phyloP scores from a whole-genome alignment of 2,888 invertebrate genomes.

The Chydorus sphaericus region DNA sequence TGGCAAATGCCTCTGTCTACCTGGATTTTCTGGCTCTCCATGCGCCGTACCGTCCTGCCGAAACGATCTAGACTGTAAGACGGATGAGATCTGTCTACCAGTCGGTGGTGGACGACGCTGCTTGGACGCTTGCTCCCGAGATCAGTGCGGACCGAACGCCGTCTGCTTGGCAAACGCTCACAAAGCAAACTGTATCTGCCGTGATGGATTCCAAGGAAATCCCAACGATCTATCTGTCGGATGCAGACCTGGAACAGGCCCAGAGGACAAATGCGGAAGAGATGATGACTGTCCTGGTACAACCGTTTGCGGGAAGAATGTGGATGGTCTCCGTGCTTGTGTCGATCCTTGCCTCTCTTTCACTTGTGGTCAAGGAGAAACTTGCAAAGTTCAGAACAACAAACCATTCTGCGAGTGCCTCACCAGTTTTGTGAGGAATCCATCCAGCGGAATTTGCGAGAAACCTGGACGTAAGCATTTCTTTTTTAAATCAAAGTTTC shows the following conservation, averaged over 20 bases:
- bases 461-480: constrained; percentile 41
- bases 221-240: constrained; percentile 56
- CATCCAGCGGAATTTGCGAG: constrained; percentile 62
- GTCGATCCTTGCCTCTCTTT: constrained; percentile 60
- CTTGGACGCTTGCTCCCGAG: constrained; percentile 70
- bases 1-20: constrained; percentile 63
- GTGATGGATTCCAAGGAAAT: constrained; percentile 65
- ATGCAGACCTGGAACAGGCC: constrained; percentile 3
- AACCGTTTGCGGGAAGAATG: constrained; percentile 49
- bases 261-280: constrained; percentile 42
- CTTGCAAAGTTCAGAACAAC: constrained; percentile 55
- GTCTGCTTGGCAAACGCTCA: constrained; percentile 70
- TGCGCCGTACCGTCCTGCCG: constrained; percentile 63
- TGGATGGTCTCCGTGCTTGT: constrained; percentile 50
- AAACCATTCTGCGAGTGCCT: constrained; percentile 70
- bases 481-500: constrained; percentile 32
- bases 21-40: constrained; percentile 61
- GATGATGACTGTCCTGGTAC: constrained; percentile 57
- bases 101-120: constrained; percentile 50
- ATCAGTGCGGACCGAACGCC: constrained; percentile 81
- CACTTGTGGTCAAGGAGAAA: constrained; percentile 68
- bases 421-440: constrained; percentile 58
- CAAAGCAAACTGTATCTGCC: constrained; percentile 70
- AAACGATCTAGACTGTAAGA: constrained; percentile 65
- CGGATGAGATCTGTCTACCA: constrained; percentile 77